Evolutionary conservation across 2,797 vertebrate genomes (phyloP), one percentile per base, ranked within the genome.

Genomic region (Semotilus atromaculatus): DNA sequence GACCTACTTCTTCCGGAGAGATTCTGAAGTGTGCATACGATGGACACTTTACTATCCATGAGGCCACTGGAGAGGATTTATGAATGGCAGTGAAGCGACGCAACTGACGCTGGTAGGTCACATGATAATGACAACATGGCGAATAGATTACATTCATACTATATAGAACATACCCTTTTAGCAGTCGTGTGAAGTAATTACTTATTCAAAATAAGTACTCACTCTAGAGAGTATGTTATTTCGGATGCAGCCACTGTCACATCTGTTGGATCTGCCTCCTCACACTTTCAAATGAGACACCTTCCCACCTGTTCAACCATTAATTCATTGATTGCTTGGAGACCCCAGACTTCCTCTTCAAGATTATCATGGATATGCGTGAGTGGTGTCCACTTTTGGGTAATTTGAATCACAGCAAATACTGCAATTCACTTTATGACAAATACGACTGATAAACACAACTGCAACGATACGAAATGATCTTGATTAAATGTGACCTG

Each of bases 251-350:
- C 3, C 43, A 45, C 43, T 62, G 58, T 79, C 26, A 43, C 3
- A 7, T 70, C 4, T 19, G 40, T 36, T 11, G 21, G 40, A 38
- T 66, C 40, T 14, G 71, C 21, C 14, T 29, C 38, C 13, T 83
- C 36, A 58, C 64, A 70, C 26, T 68, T 77, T 31, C 13, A 68
- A 29, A 70, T 84, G 62, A 70, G 62, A 82, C 51, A 62, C 80
- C 26, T 21, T 55, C 51, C 36, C 67, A 43, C 36, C 51, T 62
- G 80, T n/a, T 82, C 38, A 43, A 31, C 68, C 62, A 68, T 36
- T 21, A 29, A 11, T 48, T 67, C 40, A 21, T 51, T 67, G 40
- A 34, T 21, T 79, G 60, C 66, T 36, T 16, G 7, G 64, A 68
- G 78, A 80, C 31, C 40, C 60, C 0, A 4, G n/a, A 43, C 60